Base-by-base conservation (phyloP, 2,888 invertebrate genomes). In the Arrhopalites spinosus region DNA sequence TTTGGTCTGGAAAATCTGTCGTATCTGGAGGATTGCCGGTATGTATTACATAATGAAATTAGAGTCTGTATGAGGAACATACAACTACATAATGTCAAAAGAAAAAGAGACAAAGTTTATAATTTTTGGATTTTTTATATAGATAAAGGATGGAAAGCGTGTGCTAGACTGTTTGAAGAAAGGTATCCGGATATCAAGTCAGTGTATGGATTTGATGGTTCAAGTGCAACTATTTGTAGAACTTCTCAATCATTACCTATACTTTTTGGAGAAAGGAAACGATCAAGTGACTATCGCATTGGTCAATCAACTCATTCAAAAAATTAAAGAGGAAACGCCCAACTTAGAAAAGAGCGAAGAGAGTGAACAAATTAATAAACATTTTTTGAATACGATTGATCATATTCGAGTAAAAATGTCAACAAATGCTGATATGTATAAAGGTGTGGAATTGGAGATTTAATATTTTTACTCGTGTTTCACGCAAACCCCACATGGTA, bases 141-240 rank as follows among this genome's bases (percentile, higher is more conserved):
- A 95, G 87, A 90, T 96, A 86, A 93, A 92, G 82, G 96, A 99
- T 85, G 94, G 95, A 2, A 92, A 93, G 81, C 90, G 95, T 36
- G 98, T 95, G 0, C 88, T 96, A 64, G 98, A 98, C 85, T 98
- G 98, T 85, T 87, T 99, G 81, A 96, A 96, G 87, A 98, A 97
- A 86, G 95, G 95, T 13, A 92, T 95, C 3, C 90, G 96, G 74
- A 97, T 98, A 76, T 96, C 97, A 0, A 94, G 94, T 82, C 98
- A 99, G 84, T 98, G 98, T 84, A 95, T 99, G 94, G 99, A 99
- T 87, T 91, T 91, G 23, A 93, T 94, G 1, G 96, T 98, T 7
- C 98, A 98, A 87, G 95, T 96, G 27, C 98, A 98, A 85, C 88
- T 99, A 56, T 93, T 96, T 85, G 95, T 96, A 3, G 98, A 98